Evolutionary conservation across 2,888 invertebrate species (phyloP).

Genomic region (Clostera curtula): DNA sequence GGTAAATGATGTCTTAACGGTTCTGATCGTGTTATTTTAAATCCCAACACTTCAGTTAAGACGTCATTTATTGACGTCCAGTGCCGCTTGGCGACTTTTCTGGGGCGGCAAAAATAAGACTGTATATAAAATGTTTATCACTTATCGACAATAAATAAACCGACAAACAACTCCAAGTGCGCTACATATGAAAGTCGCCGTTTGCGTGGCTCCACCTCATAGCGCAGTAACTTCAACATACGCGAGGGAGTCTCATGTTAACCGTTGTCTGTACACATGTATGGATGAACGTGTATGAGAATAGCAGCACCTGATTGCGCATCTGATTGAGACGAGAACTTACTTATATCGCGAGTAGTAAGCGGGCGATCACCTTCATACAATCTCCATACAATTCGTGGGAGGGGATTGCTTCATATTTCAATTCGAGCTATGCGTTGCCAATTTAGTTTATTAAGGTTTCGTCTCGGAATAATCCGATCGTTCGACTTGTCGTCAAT

Average conservation of each 20-base stretch:
- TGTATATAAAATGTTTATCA: background rate
- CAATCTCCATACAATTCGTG: slow-evolving; percentile 17
- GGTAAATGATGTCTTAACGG: too few species aligned
- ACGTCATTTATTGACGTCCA: too few species aligned
- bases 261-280: slow-evolving; percentile 19
- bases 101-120: background rate
- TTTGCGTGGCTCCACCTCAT: slow-evolving; percentile 27
- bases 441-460: slow-evolving; percentile 28
- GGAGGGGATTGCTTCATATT: slow-evolving; percentile 18
- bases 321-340: slow-evolving; percentile 51
- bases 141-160: background rate
- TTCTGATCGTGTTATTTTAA: too few species aligned
- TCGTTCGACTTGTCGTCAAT: slow-evolving; percentile 3
- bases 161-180: too few species aligned
- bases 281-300: slow-evolving; percentile 30
- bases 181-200: slow-evolving; percentile 14
- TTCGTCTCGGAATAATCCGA: slow-evolving; percentile 21
- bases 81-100: too few species aligned
- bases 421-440: too few species aligned
- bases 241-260: slow-evolving; percentile 19
- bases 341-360: slow-evolving; percentile 48
- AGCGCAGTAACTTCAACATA: slow-evolving; percentile 34
- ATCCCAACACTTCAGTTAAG: too few species aligned
- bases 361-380: slow-evolving; percentile 35
- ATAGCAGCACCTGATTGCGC: slow-evolving; percentile 68